A percentile compares a stretch with the other conserved stretches of the same genome.
These are phyloP conservation scores for Gasterosteus nipponicus DNA, from an alignment of 2,113 vertebrate species.

Conservation along the genomic window DNA sequence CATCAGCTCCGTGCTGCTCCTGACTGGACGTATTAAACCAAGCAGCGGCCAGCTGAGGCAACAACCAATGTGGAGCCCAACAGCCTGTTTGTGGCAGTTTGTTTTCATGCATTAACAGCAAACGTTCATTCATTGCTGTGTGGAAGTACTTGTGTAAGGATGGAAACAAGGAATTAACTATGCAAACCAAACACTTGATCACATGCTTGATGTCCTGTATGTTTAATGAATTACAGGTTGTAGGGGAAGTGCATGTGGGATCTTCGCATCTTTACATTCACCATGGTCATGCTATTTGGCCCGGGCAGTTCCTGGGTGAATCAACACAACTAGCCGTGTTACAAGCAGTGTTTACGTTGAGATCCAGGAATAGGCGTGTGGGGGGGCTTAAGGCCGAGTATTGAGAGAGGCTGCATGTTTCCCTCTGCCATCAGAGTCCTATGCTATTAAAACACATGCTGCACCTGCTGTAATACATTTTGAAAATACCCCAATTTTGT, in stretches of 20 bases:
- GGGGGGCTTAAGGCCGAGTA: background rate
- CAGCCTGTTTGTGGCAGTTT: background rate
- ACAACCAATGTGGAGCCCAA: background rate
- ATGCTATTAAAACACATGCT: background rate
- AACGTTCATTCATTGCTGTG: background rate
- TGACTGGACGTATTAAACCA: conserved; percentile 39
- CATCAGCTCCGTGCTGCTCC: conserved; percentile 33
- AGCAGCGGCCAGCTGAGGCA: conserved; percentile 2
- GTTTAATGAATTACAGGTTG: background rate
- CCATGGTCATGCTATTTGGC: background rate
- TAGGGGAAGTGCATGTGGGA: background rate
- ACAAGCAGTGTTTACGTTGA: conserved; percentile 34
- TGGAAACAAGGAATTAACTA: background rate
- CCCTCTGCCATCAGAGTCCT: conserved; percentile 5
- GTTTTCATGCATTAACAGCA: background rate
- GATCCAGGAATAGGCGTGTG: conserved; percentile 30
- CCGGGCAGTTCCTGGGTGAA: background rate
- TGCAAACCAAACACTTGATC: background rate
- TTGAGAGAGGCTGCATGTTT: conserved; percentile 3
- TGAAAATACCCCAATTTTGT: background rate
- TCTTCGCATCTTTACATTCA: background rate
- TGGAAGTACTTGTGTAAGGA: background rate
- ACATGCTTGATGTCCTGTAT: background rate
- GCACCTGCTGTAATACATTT: background rate
- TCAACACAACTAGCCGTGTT: conserved; percentile 1